Conservation (phyloP, 2,888 invertebrate species). For the Spialia ferax region DNA sequence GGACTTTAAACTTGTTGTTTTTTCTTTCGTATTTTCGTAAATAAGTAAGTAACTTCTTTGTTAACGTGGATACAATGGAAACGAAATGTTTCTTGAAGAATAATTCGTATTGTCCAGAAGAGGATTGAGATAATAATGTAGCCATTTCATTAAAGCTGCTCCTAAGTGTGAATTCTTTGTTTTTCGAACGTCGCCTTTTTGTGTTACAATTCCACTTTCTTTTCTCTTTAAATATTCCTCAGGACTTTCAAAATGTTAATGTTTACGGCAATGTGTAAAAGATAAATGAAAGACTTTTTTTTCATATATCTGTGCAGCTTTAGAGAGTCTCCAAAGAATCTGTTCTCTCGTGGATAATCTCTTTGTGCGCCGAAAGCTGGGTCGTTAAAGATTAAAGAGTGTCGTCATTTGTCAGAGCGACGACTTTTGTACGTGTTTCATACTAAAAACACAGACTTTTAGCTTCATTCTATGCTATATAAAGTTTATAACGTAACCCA, state of each 20-base stretch:
- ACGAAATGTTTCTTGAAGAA: not conserved
- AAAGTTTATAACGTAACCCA: too few relatives aligned
- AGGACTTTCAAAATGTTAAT: not conserved
- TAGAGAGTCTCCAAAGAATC: conserved; percentile 1
- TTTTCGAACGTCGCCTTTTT: not conserved
- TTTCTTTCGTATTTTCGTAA: too few relatives aligned
- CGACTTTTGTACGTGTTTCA: conserved; percentile 18
- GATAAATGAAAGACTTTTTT: conserved; percentile 3
- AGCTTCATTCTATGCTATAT: too few relatives aligned
- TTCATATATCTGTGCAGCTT: conserved; percentile 2
- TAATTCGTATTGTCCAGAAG: not conserved
- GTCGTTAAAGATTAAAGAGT: conserved; percentile 28
- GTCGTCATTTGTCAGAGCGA: conserved; percentile 16
- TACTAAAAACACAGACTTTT: not conserved
- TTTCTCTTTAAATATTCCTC: not conserved
- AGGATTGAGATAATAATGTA: not conserved
- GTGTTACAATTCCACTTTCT: not conserved
- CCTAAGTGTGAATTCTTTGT: not conserved
- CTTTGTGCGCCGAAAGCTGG: conserved; percentile 3
- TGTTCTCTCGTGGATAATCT: conserved; percentile 15
- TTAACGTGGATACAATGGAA: not conserved
- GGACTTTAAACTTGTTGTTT: not conserved
- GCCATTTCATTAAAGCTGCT: not conserved
- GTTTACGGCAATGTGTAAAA: not conserved
- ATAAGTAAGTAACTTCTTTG: too few relatives aligned